Conservation (phyloP, 2,888 invertebrate species). For the Drosophila mimica region DNA sequence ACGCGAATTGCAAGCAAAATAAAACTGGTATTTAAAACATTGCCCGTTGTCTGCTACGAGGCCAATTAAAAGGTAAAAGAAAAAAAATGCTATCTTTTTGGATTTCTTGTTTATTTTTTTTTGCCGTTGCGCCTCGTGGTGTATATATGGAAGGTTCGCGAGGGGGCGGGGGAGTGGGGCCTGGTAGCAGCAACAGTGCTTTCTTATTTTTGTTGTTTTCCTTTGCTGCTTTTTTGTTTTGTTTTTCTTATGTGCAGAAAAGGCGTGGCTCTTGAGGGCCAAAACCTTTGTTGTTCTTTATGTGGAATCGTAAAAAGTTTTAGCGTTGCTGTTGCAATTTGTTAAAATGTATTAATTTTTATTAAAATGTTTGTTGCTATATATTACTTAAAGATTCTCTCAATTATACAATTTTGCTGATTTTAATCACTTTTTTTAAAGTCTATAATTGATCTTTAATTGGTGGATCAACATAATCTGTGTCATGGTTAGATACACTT, state of each 20-base stretch:
- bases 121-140: slow-evolving; percentile 36
- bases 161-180: background rate
- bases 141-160: slow-evolving; percentile 20
- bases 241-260: slow-evolving; percentile 18
- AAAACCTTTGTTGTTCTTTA: slow-evolving; percentile 25
- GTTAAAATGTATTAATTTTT: slow-evolving; percentile 2
- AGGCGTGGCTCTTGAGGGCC: slow-evolving; percentile 57
- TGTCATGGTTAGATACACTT: background rate
- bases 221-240: slow-evolving; percentile 10
- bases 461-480: background rate
- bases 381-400: background rate
- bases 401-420: background rate
- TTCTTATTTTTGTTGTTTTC: slow-evolving; percentile 15
- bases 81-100: slow-evolving; percentile 35
- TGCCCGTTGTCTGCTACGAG: slow-evolving; percentile 8
- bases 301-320: slow-evolving; percentile 33
- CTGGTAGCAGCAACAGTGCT: slow-evolving; percentile 26
- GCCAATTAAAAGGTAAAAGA: slow-evolving; percentile 37
- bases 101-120: slow-evolving; percentile 4
- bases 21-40: slow-evolving; percentile 57
- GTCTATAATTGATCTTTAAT: background rate
- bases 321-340: background rate
- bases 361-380: background rate
- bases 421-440: background rate
- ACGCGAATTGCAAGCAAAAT: slow-evolving; percentile 48